Evolutionary conservation across 2,113 vertebrate genomes (phyloP).

Genomic region (Trachemys scripta): DNA sequence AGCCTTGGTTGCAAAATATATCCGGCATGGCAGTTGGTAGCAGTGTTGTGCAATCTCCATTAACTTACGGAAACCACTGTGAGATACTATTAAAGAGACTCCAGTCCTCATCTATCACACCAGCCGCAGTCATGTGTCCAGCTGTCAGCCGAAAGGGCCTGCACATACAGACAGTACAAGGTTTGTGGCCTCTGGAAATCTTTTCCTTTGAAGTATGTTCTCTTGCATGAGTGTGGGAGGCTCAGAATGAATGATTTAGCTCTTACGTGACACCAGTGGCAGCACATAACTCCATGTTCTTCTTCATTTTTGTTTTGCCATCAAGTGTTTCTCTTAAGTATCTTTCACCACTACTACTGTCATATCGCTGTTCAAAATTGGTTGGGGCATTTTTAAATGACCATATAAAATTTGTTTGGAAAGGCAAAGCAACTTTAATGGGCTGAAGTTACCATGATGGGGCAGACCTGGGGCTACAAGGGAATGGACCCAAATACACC

Average conservation of each 20-base stretch:
- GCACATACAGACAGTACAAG: not conserved
- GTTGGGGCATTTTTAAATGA: not conserved
- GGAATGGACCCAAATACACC: not conserved
- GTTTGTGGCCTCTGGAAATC: constrained; percentile 10
- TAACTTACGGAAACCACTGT: constrained; percentile 88
- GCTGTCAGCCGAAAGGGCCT: constrained; percentile 38
- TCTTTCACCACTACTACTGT: not conserved
- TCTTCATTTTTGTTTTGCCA: not conserved
- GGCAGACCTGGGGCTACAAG: not conserved
- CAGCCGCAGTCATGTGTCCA: constrained; percentile 58
- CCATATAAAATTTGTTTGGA: not conserved
- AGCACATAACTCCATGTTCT: not conserved
- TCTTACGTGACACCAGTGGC: not conserved
- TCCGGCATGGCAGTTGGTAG: constrained; percentile 86
- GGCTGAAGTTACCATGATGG: not conserved
- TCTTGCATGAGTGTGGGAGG: rapidly evolving
- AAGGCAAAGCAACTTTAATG: not conserved
- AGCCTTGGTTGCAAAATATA: constrained; percentile 84
- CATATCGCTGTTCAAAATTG: not conserved
- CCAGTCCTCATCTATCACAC: constrained; percentile 58
- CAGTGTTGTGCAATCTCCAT: constrained; percentile 85
- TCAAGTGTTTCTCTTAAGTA: not conserved
- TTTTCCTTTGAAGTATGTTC: not conserved
- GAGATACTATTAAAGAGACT: constrained; percentile 62
- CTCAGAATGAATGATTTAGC: not conserved